Percentiles rank a stretch among this genome's conserved stretches.
These are phyloP conservation scores for Hirudo medicinalis DNA, from an alignment of 1,140 invertebrate genomes.

Conservation along the genomic window DNA sequence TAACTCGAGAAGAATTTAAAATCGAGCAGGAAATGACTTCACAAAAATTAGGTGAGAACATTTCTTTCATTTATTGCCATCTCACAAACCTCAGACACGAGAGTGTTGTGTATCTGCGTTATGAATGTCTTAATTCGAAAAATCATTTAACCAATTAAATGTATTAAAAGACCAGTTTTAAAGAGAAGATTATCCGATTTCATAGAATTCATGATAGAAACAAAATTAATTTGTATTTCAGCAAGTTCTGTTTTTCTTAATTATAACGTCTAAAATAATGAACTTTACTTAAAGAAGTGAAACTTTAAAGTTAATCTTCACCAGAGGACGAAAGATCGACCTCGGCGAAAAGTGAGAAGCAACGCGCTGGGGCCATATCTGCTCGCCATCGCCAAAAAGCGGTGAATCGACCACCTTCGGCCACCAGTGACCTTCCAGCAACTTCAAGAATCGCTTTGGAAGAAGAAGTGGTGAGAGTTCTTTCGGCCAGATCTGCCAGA, in stretches of 20 bases:
- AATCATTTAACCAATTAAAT: too few relatives aligned
- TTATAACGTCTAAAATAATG: too few relatives aligned
- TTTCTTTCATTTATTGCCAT: neutral
- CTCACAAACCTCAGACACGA: too few relatives aligned
- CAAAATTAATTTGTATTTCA: too few relatives aligned
- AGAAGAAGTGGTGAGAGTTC: neutral
- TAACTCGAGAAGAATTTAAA: constrained; percentile 1
- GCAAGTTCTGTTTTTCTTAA: too few relatives aligned
- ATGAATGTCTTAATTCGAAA: too few relatives aligned
- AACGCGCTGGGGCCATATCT: neutral
- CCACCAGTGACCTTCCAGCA: neutral
- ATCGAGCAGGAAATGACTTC: neutral
- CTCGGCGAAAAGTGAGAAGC: constrained; percentile 4
- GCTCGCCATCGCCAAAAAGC: neutral
- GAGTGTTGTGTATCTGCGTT: too few relatives aligned
- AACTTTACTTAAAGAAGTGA: too few relatives aligned
- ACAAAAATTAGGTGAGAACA: neutral
- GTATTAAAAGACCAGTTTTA: too few relatives aligned
- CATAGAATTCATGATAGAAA: too few relatives aligned
- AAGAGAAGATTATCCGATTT: too few relatives aligned
- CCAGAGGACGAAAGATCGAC: neutral
- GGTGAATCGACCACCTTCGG: neutral
- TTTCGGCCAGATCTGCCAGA: neutral
- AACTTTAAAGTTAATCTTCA: too few relatives aligned
- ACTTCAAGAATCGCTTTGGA: neutral